These are phyloP conservation scores for Triplophysa yarkandensis DNA, from an alignment of 2,797 vertebrate species.

Conservation along the genomic window DNA sequence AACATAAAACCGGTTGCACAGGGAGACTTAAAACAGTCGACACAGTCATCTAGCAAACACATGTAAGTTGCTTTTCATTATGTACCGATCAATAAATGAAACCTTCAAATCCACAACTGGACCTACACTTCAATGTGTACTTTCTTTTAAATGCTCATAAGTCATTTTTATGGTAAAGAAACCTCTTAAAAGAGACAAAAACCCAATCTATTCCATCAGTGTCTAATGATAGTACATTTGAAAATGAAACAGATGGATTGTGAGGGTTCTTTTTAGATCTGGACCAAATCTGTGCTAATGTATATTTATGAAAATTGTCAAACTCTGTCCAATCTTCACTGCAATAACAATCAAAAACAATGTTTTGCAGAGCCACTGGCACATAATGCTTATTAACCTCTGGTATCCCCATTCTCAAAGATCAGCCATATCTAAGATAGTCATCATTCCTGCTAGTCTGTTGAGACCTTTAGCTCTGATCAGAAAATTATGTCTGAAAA, in stretches of 20 bases:
- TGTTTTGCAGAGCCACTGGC: neutral
- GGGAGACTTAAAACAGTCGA: neutral
- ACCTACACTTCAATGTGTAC: neutral
- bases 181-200: neutral
- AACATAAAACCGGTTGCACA: constrained; percentile 36
- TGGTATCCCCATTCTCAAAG: neutral
- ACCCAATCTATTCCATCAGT: neutral
- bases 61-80: constrained; percentile 10
- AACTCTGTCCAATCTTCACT: no score
- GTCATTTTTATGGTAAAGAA: neutral
- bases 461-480: neutral
- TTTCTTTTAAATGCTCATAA: neutral
- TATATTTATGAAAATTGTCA: neutral
- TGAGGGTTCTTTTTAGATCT: neutral
- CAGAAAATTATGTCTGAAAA: neutral
- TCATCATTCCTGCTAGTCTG: neutral
- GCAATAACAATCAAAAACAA: neutral
- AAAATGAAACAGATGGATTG: neutral
- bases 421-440: neutral
- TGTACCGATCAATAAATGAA: neutral
- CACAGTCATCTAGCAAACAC: constrained; percentile 23
- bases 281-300: neutral
- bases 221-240: neutral
- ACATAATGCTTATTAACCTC: neutral
- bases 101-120: neutral